Evolutionary conservation across 2,797 vertebrate species (phyloP).

Genomic region (Nannoperca australis): DNA sequence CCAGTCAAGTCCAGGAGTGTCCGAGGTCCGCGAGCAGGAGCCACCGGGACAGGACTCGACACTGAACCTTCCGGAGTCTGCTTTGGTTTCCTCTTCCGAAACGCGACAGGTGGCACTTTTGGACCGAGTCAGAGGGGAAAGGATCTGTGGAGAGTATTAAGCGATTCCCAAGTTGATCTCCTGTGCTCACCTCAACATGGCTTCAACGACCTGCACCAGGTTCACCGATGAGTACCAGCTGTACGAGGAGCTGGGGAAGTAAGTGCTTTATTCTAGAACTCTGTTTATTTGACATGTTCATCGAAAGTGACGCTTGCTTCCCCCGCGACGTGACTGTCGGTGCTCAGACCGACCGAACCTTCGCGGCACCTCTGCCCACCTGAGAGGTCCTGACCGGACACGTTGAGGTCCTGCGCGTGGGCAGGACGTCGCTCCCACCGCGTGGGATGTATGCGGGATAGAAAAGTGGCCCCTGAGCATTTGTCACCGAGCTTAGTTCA

Average conservation of each 20-base stretch:
- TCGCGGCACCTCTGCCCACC: conserved; percentile 23
- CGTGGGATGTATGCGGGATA: accelerated
- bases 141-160: conserved; percentile 33
- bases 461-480: accelerated
- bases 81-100: not conserved
- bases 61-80: not conserved
- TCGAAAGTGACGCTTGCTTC: not conserved
- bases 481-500: accelerated
- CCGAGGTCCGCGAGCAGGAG: not conserved
- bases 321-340: not conserved
- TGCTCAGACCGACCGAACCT: not conserved
- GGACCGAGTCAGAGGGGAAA: not conserved
- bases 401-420: not conserved
- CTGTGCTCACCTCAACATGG: conserved; percentile 82
- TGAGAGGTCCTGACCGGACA: conserved; percentile 25
- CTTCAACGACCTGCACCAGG: conserved; percentile 93
- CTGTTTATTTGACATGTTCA: accelerated
- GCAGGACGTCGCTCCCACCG: not conserved
- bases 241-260: conserved; percentile 98
- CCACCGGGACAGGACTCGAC: not conserved
- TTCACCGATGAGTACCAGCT: conserved; percentile 98
- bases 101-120: conserved; percentile 30
- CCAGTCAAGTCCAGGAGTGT: conserved; percentile 51
- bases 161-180: conserved; percentile 34
- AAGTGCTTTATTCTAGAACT: conserved; percentile 67